Evolutionary conservation across 30 jellyfish, hydroid and myxozoan genomes (phyloP), one percentile per base, ranked within the genome.

Genomic region (Rhopilema esculentum): DNA sequence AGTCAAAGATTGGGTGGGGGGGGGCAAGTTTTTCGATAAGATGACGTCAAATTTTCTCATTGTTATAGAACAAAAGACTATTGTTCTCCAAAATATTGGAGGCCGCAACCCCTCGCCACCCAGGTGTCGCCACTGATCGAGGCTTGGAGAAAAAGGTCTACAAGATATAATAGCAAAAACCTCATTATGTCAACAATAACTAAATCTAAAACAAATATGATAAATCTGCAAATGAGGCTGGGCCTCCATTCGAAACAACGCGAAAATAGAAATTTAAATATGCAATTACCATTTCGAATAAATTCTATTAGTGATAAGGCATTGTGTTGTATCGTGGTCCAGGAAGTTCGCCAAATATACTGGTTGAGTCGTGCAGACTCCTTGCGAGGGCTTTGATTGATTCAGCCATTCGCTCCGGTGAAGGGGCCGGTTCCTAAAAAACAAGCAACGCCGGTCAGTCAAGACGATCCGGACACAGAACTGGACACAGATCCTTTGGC

Each of bases 311-410:
- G 20, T 73, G 84, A 40, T 73, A 33, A 28, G 84, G 98, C 92
- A 87, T 85, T 16, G 97, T 91, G 51, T 89, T 89, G 17, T 89
- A 79, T 63, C 99, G 69, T 20, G 99, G 97, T 29, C 97, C 84
- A 1, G 99, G 99, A 25, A 94, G 68, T 53, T 94, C 99, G 16
- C 99, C 99, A 68, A 94, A 94, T 78, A 94, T 94, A 26, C 95
- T 82, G 1, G 99, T 94, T 32, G 99, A 89, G 67, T 94, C 99
- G 53, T 89, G 97, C 30, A 94, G 67, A 67, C 99, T 94, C 66
- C 91, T 79, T 18, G 99, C 99, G 40, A 94, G 70, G 23, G 99
- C 99, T 66, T 94, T 94, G 20, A 94, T 94, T 40, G 99, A 94
- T 49, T 88, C 99, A 8, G 99, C 99, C 75, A 94, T 94, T 62